Evolutionary conservation across 2,888 invertebrate species (phyloP).

Genomic region (Scaptomyza tumidula): DNA sequence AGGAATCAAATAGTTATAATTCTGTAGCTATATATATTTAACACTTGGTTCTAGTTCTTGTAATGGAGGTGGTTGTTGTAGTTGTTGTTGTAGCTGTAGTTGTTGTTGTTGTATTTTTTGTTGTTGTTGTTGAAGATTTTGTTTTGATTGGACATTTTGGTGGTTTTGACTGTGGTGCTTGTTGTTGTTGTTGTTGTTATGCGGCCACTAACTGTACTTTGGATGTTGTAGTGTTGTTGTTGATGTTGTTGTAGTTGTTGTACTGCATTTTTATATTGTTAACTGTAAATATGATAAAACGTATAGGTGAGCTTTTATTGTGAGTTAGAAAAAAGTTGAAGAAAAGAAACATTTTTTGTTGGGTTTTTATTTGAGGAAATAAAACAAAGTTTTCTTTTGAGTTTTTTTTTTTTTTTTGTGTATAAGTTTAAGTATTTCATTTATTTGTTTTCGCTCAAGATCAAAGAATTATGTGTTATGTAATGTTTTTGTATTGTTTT

Average conservation of each 20-base stretch:
- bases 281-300: conserved; percentile 74
- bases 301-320: conserved; percentile 65
- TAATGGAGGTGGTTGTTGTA: conserved; percentile 43
- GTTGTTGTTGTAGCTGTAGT: conserved; percentile 26
- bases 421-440: conserved; percentile 77
- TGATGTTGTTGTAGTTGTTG: conserved; percentile 57
- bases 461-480: conserved; percentile 74
- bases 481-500: conserved; percentile 66
- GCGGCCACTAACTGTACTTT: conserved; percentile 73
- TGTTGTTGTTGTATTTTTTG: conserved; percentile 27
- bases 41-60: conserved; percentile 43
- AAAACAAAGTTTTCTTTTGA: conserved; percentile 73
- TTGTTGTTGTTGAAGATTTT: conserved; percentile 35
- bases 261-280: conserved; percentile 52
- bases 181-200: conserved; percentile 61
- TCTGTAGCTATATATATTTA: conserved; percentile 23
- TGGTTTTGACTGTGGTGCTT: conserved; percentile 43
- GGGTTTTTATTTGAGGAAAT: conserved; percentile 51
- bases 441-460: conserved; percentile 79
- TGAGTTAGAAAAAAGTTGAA: conserved; percentile 45
- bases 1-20: conserved; percentile 14
- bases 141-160: conserved; percentile 26
- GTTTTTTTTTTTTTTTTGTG: conserved; percentile 68
- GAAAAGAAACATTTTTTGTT: conserved; percentile 22
- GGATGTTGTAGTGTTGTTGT: conserved; percentile 55